phyloP scores from a whole-genome alignment of 2,888 invertebrate species.

The Leucophora obtusa region DNA sequence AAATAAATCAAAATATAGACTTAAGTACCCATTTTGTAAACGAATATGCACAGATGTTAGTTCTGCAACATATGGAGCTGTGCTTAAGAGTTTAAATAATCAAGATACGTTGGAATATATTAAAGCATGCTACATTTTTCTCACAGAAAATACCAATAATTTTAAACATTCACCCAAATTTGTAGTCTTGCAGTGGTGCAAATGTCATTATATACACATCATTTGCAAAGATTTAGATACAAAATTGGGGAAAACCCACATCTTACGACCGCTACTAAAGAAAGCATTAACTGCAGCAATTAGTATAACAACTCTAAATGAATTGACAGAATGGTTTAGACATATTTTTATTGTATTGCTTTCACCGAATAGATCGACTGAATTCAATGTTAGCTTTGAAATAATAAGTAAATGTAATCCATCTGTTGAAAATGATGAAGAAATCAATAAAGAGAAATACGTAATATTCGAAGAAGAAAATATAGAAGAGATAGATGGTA shows the following conservation, averaged over 20 bases:
- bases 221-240: conserved; percentile 13
- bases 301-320: neutral
- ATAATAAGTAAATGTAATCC: neutral
- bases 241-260: conserved; percentile 1
- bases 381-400: neutral
- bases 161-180: too few relatives aligned
- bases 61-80: conserved; percentile 16
- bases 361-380: neutral
- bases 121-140: neutral
- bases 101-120: conserved; percentile 6
- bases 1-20: too few relatives aligned
- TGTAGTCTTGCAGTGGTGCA: conserved; percentile 14
- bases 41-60: conserved; percentile 21
- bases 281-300: conserved; percentile 18
- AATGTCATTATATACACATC: conserved; percentile 17
- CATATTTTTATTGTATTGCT: conserved; percentile 25
- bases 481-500: too few relatives aligned
- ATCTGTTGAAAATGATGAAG: too few relatives aligned
- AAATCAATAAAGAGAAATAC: too few relatives aligned
- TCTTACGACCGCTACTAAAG: conserved; percentile 17
- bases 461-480: too few relatives aligned
- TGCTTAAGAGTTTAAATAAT: conserved; percentile 8
- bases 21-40: too few relatives aligned
- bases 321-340: conserved; percentile 18
- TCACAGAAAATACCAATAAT: too few relatives aligned